A percentile compares a stretch with the other conserved stretches of the same genome.
phyloP scores from a whole-genome alignment of 2,797 vertebrate species.

The Rhabdophis nuchalis region DNA sequence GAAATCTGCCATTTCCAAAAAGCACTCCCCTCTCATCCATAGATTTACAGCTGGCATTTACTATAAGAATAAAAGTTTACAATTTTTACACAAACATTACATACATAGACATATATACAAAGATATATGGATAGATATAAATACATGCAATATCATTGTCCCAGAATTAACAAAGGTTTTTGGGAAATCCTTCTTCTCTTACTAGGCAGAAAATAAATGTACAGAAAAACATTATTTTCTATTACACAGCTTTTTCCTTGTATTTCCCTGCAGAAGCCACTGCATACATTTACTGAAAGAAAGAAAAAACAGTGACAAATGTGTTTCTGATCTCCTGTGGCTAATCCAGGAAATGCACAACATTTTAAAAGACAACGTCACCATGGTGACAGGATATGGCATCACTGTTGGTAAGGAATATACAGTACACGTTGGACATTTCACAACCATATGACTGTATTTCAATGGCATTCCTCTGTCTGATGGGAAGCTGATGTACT shows the following conservation, averaged over 20 bases:
- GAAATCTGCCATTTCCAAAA: not conserved
- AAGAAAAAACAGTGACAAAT: not conserved
- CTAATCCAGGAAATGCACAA: not conserved
- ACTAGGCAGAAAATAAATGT: not conserved
- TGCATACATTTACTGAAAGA: not conserved
- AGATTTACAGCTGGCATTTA: not conserved
- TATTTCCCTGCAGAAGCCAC: not conserved
- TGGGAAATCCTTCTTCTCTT: not conserved
- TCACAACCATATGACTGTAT: constrained; percentile 11
- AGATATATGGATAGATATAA: not conserved
- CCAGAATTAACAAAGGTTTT: not conserved
- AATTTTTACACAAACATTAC: not conserved
- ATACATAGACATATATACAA: not conserved
- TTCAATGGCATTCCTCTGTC: constrained; percentile 26
- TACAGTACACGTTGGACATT: not conserved
- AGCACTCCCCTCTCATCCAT: not conserved
- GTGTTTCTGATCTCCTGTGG: not conserved
- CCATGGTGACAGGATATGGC: not conserved
- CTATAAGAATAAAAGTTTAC: not conserved
- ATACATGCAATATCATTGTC: not conserved
- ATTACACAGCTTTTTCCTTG: not conserved
- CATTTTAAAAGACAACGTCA: not conserved
- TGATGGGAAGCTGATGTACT: constrained; percentile 24
- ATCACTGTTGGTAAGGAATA: not conserved
- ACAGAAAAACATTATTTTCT: not conserved